Conservation (phyloP, 2,888 invertebrate genomes). For the Aquatica leii region DNA sequence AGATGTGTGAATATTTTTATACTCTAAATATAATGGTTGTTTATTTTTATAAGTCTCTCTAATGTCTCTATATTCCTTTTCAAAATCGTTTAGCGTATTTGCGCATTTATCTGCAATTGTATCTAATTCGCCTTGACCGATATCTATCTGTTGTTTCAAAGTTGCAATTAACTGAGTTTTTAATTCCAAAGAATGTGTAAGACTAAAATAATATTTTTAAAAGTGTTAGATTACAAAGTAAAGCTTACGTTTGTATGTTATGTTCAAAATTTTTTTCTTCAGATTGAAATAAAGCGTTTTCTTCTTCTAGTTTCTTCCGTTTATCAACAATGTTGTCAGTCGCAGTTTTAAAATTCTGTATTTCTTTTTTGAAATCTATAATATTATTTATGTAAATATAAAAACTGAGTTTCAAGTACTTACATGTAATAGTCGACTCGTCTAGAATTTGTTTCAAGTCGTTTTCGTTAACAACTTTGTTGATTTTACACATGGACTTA, state of each 20-base stretch:
- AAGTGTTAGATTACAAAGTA: neutral
- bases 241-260: neutral
- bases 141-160: neutral
- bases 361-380: neutral
- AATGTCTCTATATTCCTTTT: conserved; percentile 6
- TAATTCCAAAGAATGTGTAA: neutral
- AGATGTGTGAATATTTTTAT: neutral
- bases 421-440: neutral
- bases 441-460: neutral
- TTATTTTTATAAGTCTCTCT: neutral
- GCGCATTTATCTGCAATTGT: neutral
- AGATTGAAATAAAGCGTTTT: neutral
- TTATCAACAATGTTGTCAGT: neutral
- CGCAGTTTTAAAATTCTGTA: neutral
- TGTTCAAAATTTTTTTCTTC: neutral
- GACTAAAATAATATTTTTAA: neutral
- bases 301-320: neutral
- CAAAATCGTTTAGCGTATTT: neutral
- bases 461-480: neutral
- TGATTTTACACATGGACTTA: neutral
- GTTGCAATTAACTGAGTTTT: neutral
- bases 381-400: neutral
- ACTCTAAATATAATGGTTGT: conserved; percentile 5
- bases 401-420: neutral
- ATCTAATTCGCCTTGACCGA: neutral